Base-by-base conservation (phyloP, 2,113 vertebrate genomes). In the Psittacula cyanocephala region DNA sequence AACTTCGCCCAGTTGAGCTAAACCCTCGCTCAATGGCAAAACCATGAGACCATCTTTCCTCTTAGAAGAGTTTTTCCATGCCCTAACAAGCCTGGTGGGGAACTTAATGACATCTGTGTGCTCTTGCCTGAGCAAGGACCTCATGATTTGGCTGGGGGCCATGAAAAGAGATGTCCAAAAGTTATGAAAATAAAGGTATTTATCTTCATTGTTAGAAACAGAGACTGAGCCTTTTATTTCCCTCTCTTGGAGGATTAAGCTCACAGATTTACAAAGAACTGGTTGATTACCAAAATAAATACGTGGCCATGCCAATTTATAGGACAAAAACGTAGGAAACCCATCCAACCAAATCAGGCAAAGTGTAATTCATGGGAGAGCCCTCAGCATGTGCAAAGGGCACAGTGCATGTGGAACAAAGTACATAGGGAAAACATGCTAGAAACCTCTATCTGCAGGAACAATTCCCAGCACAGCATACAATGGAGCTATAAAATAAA, bases 101-200 rank as follows among this genome's bases (percentile, higher is more conserved):
- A 88, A 85, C 78, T 89, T 95, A 71, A 89, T 44, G 95, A 86
- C 91, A 92, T 95, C 87, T 95, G 65, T 0, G 0, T 65, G 57
- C 74, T 91, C 91, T 92, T 70, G 93, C 75, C 87, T 89, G 78
- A 88, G 74, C 9, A 2, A 91, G 93, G 75, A 95, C 91, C 53
- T 93, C 87, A 85, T 14, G 63, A 82, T 89, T 59, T 95, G 95
- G 87, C 91, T 62, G 74, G 11, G 60, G 1, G 81, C 92, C 96
- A 91, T 11, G n/a, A 85, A 88, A 77, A 84, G 57, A 88, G 62
- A 92, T 96, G 86, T 87, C 93, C 86, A 94, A 87, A 94, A 95
- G 95, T 94, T 96, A 96, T 87, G 91, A 96, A 96, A 97, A 96
- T 93, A 96, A 91, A 96, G 88, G 92, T 94, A 96, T 96, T 97